Conservation (phyloP, 2,888 invertebrate species). For the Crioceris asparagi region DNA sequence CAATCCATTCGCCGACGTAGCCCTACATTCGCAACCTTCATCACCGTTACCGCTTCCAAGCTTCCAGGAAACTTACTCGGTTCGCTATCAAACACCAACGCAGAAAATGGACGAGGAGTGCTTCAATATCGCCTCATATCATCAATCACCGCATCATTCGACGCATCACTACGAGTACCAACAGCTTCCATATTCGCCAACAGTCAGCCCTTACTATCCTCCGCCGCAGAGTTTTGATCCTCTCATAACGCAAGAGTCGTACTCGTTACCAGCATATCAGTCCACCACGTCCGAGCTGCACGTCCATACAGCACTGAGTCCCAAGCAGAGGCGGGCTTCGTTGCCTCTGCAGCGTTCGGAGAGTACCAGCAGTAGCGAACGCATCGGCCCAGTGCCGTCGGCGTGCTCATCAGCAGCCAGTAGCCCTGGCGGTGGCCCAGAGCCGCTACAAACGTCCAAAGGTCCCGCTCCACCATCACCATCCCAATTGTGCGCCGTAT, state of each 20-base stretch:
- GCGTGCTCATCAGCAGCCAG: conserved; percentile 60
- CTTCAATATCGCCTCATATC: conserved; percentile 51
- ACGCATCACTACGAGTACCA: conserved; percentile 45
- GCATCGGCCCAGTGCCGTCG: conserved; percentile 44
- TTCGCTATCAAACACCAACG: conserved; percentile 49
- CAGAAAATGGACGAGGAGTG: conserved; percentile 84
- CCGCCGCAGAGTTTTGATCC: conserved; percentile 43
- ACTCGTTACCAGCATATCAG: conserved; percentile 35
- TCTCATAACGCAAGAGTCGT: conserved; percentile 48
- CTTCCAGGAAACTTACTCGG: conserved; percentile 81
- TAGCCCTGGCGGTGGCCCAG: conserved; percentile 39
- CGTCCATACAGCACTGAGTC: conserved; percentile 50
- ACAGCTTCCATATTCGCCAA: conserved; percentile 43
- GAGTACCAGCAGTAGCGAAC: conserved; percentile 67
- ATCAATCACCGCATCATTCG: conserved; percentile 39
- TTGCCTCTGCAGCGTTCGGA: conserved; percentile 71
- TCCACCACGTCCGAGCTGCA: conserved; percentile 55
- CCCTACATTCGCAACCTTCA: conserved; percentile 33
- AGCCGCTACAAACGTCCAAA: conserved; percentile 19
- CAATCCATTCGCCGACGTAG: conserved; percentile 64
- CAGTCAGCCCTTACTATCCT: conserved; percentile 45
- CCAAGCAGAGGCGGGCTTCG: conserved; percentile 62
- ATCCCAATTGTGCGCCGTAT: conserved; percentile 90
- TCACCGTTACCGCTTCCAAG: conserved; percentile 57
- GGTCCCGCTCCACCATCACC: conserved; percentile 60